Conservation (phyloP, 2,113 vertebrate genomes). For the Zosterops pallidus region DNA sequence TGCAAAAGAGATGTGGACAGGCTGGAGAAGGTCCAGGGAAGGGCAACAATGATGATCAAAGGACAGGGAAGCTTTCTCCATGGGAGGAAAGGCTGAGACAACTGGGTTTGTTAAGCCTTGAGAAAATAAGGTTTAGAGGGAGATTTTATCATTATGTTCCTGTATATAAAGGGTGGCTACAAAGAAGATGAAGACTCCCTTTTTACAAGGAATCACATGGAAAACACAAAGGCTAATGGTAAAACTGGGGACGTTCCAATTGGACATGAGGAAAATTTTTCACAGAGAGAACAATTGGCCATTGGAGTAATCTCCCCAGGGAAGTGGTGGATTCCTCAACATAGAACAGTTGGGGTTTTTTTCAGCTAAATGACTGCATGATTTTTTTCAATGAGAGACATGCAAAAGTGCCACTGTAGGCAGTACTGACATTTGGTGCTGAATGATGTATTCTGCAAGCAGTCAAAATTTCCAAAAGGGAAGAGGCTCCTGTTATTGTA, state of each 20-base stretch:
- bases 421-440: not conserved
- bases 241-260: not conserved
- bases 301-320: not conserved
- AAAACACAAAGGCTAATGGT: not conserved
- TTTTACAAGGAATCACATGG: not conserved
- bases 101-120: not conserved
- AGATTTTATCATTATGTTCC: not conserved
- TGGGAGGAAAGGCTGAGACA: not conserved
- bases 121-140: not conserved
- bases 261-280: not conserved
- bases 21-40: not conserved
- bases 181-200: not conserved
- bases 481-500: not conserved
- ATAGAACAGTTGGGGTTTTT: not conserved
- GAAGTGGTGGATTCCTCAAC: not conserved
- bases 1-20: not conserved
- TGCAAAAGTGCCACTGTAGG: not conserved
- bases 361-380: not conserved
- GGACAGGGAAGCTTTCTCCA: not conserved
- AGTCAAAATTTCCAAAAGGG: not conserved
- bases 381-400: not conserved
- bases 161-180: not conserved
- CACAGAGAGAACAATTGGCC: not conserved
- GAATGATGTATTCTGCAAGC: not conserved
- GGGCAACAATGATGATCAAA: not conserved